Base-by-base conservation (phyloP, 2,888 invertebrate species). In the Cephus pygmeus region DNA sequence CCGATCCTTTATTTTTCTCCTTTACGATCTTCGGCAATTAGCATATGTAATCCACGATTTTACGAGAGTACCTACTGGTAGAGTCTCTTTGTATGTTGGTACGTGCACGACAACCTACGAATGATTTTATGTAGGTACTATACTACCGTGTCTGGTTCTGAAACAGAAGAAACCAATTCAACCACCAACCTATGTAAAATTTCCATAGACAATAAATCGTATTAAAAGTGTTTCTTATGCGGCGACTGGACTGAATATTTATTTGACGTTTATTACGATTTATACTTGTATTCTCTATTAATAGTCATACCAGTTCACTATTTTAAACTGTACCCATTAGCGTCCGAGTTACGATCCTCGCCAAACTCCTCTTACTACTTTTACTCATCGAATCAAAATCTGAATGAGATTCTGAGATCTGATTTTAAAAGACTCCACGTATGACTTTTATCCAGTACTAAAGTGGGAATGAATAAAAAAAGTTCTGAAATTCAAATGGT, bases 11-110 rank as follows among this genome's bases (percentile, higher is more conserved):
- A 15, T 23, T 56, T 56, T 15, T 56, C 40, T 56, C 40, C 23
- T 69, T 34, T 40, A 71, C 71, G 40, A 75, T 73, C 56, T 75
- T 36, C 56, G 71, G 73, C 75, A 76, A 79, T 77, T 79, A 77
- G 75, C 79, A 77, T 79, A 79, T 36, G 77, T 79, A 77, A 79
- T 77, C 34, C 69, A 73, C 68, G 76, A 31, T 76, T 71, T 78
- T 71, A 78, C 74, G 73, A 75, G 34, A 56, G 23, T 56, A 56
- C 73, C 11, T 3, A 40, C 73, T 73, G 33, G n/a, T 40, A 75
- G 23, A 69, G 40, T 56, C 23, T 36, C 69, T 31, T 71, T 71
- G 56, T 56, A 56, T 9, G 23, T 9, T 56, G 23, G 23, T 56
- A 56, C 40, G 23, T 23, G 40, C 23, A 56, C 23, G 40, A 56